A percentile compares a stretch with the other conserved stretches of the same genome.
phyloP scores from a whole-genome alignment of 2,888 invertebrate genomes.

The Crocallis elinguaria region DNA sequence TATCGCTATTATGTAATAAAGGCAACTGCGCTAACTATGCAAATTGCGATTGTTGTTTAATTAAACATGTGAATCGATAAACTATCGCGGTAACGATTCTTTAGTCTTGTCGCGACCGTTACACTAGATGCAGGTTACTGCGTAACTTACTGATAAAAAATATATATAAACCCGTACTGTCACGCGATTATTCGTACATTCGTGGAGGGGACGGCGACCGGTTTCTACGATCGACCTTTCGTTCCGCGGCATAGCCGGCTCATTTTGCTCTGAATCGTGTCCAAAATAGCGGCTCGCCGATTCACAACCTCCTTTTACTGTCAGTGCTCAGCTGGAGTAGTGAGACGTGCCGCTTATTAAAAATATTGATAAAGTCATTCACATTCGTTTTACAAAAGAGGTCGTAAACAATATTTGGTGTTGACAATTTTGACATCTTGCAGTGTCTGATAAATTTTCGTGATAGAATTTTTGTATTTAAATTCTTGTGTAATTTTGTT shows the following conservation, averaged over 20 bases:
- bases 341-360: conserved; percentile 22
- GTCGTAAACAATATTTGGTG: conserved; percentile 17
- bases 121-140: conserved; percentile 30
- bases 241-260: conserved; percentile 43
- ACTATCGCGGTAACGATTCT: conserved; percentile 16
- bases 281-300: conserved; percentile 36
- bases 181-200: conserved; percentile 23
- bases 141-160: conserved; percentile 36
- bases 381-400: conserved; percentile 32
- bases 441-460: not conserved
- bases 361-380: conserved; percentile 33
- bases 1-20: too few species aligned
- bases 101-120: conserved; percentile 41
- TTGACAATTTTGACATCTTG: conserved; percentile 31
- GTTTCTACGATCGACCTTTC: conserved; percentile 49
- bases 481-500: conserved; percentile 28
- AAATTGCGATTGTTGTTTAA: conserved; percentile 32
- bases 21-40: too few species aligned
- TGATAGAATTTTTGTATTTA: conserved; percentile 29
- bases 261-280: conserved; percentile 38
- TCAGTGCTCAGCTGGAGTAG: not conserved
- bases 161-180: conserved; percentile 30
- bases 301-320: conserved; percentile 22
- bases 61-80: conserved; percentile 42
- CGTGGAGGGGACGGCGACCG: conserved; percentile 46